These are phyloP conservation scores for Drosophila tropicalis DNA, from an alignment of 1,140 invertebrate genomes.

Conservation along the genomic window DNA sequence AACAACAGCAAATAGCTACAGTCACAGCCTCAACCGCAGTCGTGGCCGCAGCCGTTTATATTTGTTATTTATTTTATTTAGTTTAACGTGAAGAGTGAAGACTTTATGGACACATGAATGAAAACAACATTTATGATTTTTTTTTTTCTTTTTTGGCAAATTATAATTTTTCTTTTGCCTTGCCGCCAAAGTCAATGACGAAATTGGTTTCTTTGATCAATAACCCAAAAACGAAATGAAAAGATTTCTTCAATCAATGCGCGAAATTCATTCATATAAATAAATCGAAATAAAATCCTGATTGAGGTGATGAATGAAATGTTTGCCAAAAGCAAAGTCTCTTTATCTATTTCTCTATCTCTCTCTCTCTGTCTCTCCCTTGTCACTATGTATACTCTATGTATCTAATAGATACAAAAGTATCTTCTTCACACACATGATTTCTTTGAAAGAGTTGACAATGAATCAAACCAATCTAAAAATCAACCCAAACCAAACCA, in stretches of 20 bases:
- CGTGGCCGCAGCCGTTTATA: background rate
- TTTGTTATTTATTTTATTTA: constrained; percentile 37
- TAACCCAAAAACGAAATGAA: constrained; percentile 56
- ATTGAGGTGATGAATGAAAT: constrained; percentile 13
- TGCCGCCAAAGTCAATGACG: constrained; percentile 51
- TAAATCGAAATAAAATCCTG: constrained; percentile 22
- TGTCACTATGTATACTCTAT: background rate
- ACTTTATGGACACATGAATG: constrained; percentile 23
- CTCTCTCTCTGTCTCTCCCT: background rate
- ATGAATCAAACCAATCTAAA: constrained; percentile 1
- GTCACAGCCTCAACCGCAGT: background rate
- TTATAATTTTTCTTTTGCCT: constrained; percentile 50
- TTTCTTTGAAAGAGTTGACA: background rate
- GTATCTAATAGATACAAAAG: background rate
- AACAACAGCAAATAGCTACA: background rate
- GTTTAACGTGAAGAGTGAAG: constrained; percentile 10
- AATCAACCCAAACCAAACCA: background rate
- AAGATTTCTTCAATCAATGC: constrained; percentile 62
- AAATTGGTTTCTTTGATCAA: constrained; percentile 66
- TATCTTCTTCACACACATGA: background rate
- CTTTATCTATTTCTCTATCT: background rate
- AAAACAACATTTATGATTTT: background rate
- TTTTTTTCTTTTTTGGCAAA: constrained; percentile 11
- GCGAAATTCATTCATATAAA: constrained; percentile 42
- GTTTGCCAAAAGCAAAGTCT: constrained; percentile 2